A percentile compares a stretch with the other conserved stretches of the same genome.
phyloP scores from a whole-genome alignment of 2,797 vertebrate species.

The Echiichthys vipera region DNA sequence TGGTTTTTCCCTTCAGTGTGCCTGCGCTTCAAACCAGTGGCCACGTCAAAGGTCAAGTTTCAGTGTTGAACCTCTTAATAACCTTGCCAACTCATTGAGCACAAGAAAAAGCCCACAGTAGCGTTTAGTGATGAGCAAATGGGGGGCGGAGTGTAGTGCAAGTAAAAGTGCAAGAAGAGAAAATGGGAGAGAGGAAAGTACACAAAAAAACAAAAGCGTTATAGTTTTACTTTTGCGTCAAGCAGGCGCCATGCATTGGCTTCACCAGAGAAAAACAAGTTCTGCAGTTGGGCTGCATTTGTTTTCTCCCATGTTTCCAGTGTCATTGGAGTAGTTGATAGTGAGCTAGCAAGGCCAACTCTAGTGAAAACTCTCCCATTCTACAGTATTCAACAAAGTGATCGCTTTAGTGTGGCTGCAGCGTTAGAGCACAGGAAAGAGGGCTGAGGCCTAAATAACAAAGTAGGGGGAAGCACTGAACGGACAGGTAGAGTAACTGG shows the following conservation, averaged over 20 bases:
- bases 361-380: not conserved
- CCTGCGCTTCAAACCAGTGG: slow-evolving; percentile 10
- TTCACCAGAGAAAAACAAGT: not conserved
- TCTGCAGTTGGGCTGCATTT: not conserved
- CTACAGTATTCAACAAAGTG: not conserved
- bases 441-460: not conserved
- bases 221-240: not conserved
- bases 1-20: slow-evolving; percentile 24
- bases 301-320: not conserved
- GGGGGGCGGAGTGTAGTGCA: not conserved
- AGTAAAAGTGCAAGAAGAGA: slow-evolving; percentile 12
- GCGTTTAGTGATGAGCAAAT: slow-evolving; percentile 3
- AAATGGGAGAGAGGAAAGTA: not conserved
- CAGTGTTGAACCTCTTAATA: slow-evolving; percentile 41
- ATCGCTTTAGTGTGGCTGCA: not conserved
- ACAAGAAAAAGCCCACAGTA: slow-evolving; percentile 24
- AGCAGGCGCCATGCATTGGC: not conserved
- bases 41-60: slow-evolving; percentile 30
- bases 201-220: not conserved
- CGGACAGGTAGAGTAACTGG: no score
- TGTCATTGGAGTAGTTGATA: not conserved
- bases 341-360: not conserved
- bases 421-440: not conserved
- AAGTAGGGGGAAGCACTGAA: no score
- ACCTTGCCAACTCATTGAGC: slow-evolving; percentile 30